A percentile compares a stretch with the other conserved stretches of the same genome.
Conservation (phyloP, 2,888 invertebrate species). For the Tanytarsus gracilentus region DNA sequence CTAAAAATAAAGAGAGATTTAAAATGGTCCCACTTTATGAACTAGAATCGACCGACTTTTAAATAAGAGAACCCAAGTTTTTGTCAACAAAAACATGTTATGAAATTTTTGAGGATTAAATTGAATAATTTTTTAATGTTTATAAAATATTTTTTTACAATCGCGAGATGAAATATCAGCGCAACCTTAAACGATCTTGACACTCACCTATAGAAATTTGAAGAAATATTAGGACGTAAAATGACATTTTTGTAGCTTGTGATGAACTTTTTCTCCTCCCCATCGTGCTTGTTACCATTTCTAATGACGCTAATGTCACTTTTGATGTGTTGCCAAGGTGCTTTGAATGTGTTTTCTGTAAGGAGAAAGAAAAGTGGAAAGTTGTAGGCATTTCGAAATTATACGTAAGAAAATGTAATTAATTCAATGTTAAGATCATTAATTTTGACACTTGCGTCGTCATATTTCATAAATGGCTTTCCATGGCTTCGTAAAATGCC, state of each 20-base stretch:
- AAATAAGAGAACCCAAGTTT: no score
- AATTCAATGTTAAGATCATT: conserved; percentile 13
- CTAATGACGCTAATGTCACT: not conserved
- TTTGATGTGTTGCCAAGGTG: not conserved
- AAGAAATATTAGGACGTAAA: conserved; percentile 13
- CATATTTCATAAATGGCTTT: conserved; percentile 19
- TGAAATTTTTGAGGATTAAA: no score
- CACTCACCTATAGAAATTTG: conserved; percentile 17
- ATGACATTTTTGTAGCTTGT: not conserved
- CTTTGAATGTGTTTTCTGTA: not conserved
- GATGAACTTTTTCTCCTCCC: not conserved
- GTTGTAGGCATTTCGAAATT: not conserved
- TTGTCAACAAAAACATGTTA: no score
- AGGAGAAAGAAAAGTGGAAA: not conserved
- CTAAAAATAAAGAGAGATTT: no score
- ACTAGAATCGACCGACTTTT: no score
- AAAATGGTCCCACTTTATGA: no score
- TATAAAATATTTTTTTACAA: no score
- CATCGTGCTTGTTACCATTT: conserved; percentile 9
- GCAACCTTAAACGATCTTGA: not conserved
- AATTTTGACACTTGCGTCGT: conserved; percentile 15
- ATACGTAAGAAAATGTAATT: conserved; percentile 13
- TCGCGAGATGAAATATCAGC: no score
- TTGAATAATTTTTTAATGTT: no score
- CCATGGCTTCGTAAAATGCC: not conserved